Evolutionary conservation across 2,888 invertebrate species (phyloP).

Genomic region (Peribatodes rhomboidaria): DNA sequence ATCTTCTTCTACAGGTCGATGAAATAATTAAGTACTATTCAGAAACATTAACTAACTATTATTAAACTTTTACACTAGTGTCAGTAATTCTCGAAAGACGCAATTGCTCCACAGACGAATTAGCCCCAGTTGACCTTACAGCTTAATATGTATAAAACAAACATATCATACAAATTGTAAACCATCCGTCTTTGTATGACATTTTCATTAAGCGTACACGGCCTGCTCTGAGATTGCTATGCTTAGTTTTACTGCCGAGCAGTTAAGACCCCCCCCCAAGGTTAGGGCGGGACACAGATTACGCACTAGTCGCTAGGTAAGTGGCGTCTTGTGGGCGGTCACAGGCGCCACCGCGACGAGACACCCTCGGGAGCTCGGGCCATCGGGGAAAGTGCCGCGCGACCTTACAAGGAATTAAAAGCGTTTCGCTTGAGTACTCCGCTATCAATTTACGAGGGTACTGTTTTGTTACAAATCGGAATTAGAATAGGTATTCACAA

Average conservation of each 20-base stretch:
- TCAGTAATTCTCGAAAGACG: too few species aligned
- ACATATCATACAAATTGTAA: too few species aligned
- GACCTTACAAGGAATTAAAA: constrained; percentile 16
- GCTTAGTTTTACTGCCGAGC: not conserved
- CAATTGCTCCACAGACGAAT: too few species aligned
- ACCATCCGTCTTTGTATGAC: not conserved
- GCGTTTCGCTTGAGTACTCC: not conserved
- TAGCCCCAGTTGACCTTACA: too few species aligned
- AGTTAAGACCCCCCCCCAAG: constrained; percentile 18
- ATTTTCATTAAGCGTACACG: not conserved
- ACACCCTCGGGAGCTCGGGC: constrained; percentile 25
- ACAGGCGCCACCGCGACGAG: constrained; percentile 28
- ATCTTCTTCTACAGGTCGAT: too few species aligned
- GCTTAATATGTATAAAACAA: too few species aligned
- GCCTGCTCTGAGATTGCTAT: not conserved
- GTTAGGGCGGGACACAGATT: constrained; percentile 15
- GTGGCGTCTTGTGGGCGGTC: constrained; percentile 32
- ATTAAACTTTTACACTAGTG: too few species aligned
- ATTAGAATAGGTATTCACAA: not conserved
- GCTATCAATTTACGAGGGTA: not conserved
- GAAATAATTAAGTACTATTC: too few species aligned
- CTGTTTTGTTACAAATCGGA: not conserved
- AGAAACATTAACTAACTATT: too few species aligned
- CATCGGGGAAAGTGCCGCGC: constrained; percentile 15
- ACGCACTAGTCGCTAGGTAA: not conserved